A percentile compares a stretch with the other conserved stretches of the same genome.
Conservation (phyloP, 2,113 vertebrate species). For the Pleuronectes platessa region DNA sequence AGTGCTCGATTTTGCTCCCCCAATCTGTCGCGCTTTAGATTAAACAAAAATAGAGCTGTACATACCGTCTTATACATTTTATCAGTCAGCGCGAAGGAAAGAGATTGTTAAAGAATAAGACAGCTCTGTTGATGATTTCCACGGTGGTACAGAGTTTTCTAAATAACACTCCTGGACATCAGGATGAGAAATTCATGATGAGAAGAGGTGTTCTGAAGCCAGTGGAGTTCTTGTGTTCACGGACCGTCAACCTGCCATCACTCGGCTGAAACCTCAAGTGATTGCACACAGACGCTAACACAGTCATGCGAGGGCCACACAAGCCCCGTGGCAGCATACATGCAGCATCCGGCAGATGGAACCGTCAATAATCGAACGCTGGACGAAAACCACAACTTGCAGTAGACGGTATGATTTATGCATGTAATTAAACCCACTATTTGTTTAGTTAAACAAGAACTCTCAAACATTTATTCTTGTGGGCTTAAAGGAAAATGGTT, state of each 20-base stretch:
- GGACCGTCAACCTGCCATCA: slow-evolving; percentile 62
- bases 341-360: slow-evolving; percentile 16
- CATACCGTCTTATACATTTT: neutral
- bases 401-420: neutral
- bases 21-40: slow-evolving; percentile 19
- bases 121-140: slow-evolving; percentile 7
- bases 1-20: slow-evolving; percentile 18
- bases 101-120: neutral
- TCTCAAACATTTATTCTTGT: slow-evolving; percentile 8
- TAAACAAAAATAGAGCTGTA: neutral
- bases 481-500: neutral
- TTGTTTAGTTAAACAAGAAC: slow-evolving; percentile 8
- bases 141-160: slow-evolving; percentile 17
- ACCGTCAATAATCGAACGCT: slow-evolving; percentile 5
- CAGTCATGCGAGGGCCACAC: slow-evolving; percentile 26
- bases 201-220: neutral
- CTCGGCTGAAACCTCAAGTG: slow-evolving; percentile 56
- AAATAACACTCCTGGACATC: slow-evolving; percentile 26
- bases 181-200: slow-evolving; percentile 36
- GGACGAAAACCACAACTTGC: neutral
- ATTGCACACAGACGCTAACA: slow-evolving; percentile 49
- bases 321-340: slow-evolving; percentile 7
- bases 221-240: slow-evolving; percentile 26
- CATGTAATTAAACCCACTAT: neutral
- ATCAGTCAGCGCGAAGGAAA: slow-evolving; percentile 20